These are phyloP conservation scores for Cyaniris semiargus DNA, from an alignment of 2,888 invertebrate genomes.

Conservation along the genomic window DNA sequence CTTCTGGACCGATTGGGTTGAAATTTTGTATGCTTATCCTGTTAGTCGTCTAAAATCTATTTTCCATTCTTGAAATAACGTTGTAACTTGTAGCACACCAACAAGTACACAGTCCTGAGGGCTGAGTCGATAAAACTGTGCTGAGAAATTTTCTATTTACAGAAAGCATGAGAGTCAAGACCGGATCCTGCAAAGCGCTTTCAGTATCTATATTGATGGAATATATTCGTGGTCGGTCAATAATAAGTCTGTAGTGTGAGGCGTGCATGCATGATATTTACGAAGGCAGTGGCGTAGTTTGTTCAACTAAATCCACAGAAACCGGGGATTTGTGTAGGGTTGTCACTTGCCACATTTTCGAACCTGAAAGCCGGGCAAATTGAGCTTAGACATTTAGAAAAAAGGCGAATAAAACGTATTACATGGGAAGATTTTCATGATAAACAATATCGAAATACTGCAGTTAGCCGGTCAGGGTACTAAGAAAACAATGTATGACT, in stretches of 20 bases:
- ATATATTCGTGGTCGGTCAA: background rate
- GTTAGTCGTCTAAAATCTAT: no score
- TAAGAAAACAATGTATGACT: background rate
- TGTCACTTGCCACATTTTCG: background rate
- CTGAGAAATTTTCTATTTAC: no score
- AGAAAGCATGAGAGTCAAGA: background rate
- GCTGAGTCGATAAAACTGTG: no score
- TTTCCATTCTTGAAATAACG: no score
- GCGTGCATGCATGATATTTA: constrained; percentile 1
- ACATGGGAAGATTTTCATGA: background rate
- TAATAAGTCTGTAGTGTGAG: background rate
- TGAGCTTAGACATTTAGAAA: background rate
- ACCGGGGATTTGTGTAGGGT: constrained; percentile 3
- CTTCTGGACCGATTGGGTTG: no score
- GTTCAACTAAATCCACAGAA: constrained; percentile 23
- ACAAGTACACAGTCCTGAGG: no score
- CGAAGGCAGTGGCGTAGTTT: constrained; percentile 6
- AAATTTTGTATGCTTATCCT: no score
- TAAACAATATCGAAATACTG: background rate
- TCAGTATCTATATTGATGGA: background rate
- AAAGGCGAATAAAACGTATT: background rate
- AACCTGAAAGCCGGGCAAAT: background rate
- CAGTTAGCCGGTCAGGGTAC: no score
- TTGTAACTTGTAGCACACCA: no score
- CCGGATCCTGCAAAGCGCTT: background rate